Percentiles rank a stretch among this genome's conserved stretches.
phyloP scores from a whole-genome alignment of 37 sponge, comb jelly and placozoan genomes.

The Petrosia ficiformis region DNA sequence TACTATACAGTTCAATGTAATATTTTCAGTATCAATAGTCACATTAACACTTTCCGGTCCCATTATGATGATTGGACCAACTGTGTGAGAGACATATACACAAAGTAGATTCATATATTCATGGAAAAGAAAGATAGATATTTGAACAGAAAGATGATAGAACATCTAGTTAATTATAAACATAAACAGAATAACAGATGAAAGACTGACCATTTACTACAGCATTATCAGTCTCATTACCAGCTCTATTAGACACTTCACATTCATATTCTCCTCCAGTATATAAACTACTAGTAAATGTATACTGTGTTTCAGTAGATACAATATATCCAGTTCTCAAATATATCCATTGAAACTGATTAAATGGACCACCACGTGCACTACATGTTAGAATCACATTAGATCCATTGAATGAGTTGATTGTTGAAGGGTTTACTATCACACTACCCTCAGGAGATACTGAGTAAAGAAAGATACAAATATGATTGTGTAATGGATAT shows the following conservation, averaged over 20 bases:
- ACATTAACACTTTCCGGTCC: conserved; percentile 13
- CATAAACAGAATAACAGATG: too few relatives aligned
- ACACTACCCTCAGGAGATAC: conserved; percentile 6
- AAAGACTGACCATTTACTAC: neutral
- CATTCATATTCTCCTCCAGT: neutral
- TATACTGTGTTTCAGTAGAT: neutral
- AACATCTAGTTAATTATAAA: neutral
- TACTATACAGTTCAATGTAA: conserved; percentile 41
- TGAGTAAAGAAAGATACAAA: neutral
- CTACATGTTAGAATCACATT: neutral
- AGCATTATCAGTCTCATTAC: neutral
- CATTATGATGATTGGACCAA: conserved; percentile 10
- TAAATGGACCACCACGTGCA: neutral
- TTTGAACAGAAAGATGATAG: neutral
- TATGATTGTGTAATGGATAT: too few relatives aligned
- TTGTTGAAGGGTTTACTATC: neutral
- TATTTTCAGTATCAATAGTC: neutral
- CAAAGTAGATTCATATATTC: neutral
- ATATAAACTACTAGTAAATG: neutral
- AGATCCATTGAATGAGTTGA: neutral
- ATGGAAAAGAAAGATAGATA: neutral
- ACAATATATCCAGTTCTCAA: neutral
- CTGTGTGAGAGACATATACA: conserved; percentile 8
- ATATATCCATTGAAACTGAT: conserved; percentile 12
- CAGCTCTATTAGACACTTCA: neutral